Base-by-base conservation (phyloP, 2,113 vertebrate genomes). In the Melanocharis versteri region DNA sequence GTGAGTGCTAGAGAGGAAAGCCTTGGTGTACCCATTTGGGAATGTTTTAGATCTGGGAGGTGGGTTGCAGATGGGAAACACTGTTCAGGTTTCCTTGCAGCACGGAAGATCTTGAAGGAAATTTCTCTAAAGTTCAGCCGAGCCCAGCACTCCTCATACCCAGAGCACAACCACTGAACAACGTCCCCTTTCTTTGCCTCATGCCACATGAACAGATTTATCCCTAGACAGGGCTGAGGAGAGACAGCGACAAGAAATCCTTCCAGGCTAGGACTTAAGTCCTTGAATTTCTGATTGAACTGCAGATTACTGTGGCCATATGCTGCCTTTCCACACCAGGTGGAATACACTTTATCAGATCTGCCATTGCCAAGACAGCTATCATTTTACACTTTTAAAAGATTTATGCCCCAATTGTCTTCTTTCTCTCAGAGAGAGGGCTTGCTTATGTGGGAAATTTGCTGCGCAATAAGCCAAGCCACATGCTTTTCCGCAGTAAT, bases 371-470 rank as follows among this genome's bases (percentile, higher is more conserved):
- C 84, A 96, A 96, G 89, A 91, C 89, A 97, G 91, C 91, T 93
- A 93, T 96, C 93, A 93, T 95, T 97, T 97, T 94, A 95, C 91
- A 95, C 53, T 89, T 93, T 83, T 77, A 73, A 57, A 96, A 95
- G 91, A 96, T 96, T 96, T 91, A 96, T 96, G 62, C 22, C 62
- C 50, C 87, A 87, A 83, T 95, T 83, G 84, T 94, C 94, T 73
- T 95, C 57, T 65, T 76, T 79, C 61, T 85, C 26, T 89, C 91
- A 93, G 81, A 77, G 3, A 2, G 84, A 83, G 71, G 27, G 58
- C 27, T 82, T 65, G 81, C 62, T 37, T 95, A 61, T 56, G 80
- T 92, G 86, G 94, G 86, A 92, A 94, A 94, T 93, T 66, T 84
- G 77, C 69, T 87, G 60, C 81, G 57, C 69, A 82, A 60, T 75